These are phyloP conservation scores for Heteromormyrus szaboi DNA, from an alignment of 2,797 vertebrate species.

Conservation along the genomic window DNA sequence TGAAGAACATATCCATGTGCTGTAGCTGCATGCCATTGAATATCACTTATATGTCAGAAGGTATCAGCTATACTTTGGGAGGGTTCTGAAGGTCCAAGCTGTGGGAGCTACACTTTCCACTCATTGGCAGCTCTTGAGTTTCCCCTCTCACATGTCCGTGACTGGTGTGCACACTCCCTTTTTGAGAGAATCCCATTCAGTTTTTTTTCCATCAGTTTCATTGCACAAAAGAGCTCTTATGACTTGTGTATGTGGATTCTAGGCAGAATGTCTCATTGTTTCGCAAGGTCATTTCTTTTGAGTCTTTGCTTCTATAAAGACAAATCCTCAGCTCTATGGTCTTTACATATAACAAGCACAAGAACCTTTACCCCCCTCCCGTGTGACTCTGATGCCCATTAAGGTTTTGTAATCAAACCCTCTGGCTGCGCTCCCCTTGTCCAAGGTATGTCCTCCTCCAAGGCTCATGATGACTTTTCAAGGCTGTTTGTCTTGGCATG, in stretches of 20 bases:
- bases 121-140: not conserved
- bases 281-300: not conserved
- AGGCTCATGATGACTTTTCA: slow-evolving; percentile 45
- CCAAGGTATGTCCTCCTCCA: slow-evolving; percentile 21
- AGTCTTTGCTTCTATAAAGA: not conserved
- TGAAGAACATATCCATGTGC: not conserved
- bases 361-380: not conserved
- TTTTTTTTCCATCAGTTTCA: not conserved
- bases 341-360: slow-evolving; percentile 6
- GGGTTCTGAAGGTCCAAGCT: not conserved
- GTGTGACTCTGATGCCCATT: slow-evolving; percentile 1
- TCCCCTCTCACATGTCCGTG: not conserved
- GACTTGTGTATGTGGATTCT: not conserved
- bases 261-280: not conserved
- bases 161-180: not conserved
- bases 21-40: not conserved
- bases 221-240: not conserved
- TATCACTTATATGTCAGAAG: not conserved
- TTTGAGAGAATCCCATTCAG: not conserved
- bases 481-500: slow-evolving; percentile 47
- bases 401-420: slow-evolving; percentile 13
- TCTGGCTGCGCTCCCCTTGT: not conserved
- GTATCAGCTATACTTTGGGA: not conserved
- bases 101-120: not conserved
- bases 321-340: not conserved